Conservation (phyloP, 2,113 vertebrate species). For the Platysternon megacephalum region DNA sequence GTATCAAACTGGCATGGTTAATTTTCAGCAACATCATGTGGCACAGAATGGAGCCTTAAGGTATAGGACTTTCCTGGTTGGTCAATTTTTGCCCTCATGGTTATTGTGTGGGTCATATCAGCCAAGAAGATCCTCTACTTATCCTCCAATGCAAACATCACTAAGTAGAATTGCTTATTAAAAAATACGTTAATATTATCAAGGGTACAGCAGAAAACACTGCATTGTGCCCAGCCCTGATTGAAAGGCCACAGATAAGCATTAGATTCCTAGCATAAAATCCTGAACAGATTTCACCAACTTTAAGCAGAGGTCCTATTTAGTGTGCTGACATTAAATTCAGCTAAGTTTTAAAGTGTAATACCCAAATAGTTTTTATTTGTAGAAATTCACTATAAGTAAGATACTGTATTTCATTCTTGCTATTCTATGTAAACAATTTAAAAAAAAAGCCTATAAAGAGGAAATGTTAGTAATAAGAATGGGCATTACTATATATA, state of each 20-base stretch:
- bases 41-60: not conserved
- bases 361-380: not conserved
- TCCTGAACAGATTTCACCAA: not conserved
- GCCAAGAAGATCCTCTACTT: not conserved
- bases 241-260: constrained; percentile 10
- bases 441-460: not conserved
- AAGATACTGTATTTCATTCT: not conserved
- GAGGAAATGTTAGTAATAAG: not conserved
- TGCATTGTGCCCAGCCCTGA: not conserved
- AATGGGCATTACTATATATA: not conserved
- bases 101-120: constrained; percentile 17
- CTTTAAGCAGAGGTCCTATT: not conserved
- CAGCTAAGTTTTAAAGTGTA: not conserved
- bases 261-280: not conserved
- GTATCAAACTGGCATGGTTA: not conserved
- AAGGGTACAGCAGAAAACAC: not conserved
- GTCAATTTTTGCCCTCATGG: constrained; percentile 11
- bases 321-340: not conserved
- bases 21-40: not conserved
- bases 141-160: not conserved
- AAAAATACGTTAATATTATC: constrained; percentile 17
- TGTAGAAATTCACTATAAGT: not conserved
- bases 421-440: not conserved
- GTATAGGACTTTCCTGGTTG: not conserved
- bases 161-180: not conserved